Conservation (phyloP, 2,888 invertebrate genomes). For the Heliconius hortense region DNA sequence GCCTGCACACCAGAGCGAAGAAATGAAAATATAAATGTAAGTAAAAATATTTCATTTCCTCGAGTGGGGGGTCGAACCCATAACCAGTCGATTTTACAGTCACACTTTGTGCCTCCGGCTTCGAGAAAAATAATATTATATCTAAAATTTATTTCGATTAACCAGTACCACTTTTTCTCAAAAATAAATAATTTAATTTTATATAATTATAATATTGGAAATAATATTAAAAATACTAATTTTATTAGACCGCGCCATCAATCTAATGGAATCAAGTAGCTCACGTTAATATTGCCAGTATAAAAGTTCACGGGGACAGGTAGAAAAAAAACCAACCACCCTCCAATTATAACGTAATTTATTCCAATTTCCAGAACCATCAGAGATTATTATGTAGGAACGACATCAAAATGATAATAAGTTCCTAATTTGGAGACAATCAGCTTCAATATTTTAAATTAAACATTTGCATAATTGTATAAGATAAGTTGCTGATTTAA, state of each 20-base stretch:
- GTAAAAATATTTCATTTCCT: too few species aligned
- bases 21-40: too few species aligned
- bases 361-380: constrained; percentile 33
- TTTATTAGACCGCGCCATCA: neutral
- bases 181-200: neutral
- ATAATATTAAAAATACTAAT: constrained; percentile 1
- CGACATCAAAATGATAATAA: constrained; percentile 35
- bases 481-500: neutral
- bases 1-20: too few species aligned
- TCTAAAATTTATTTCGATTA: too few species aligned
- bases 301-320: constrained; percentile 16
- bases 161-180: neutral
- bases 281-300: constrained; percentile 13
- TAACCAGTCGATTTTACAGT: too few species aligned
- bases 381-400: constrained; percentile 31
- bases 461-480: constrained; percentile 24
- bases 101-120: too few species aligned
- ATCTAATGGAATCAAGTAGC: constrained; percentile 20
- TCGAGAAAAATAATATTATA: too few species aligned
- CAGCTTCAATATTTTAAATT: constrained; percentile 31
- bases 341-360: constrained; percentile 29
- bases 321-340: constrained; percentile 5
- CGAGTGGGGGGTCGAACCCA: too few species aligned
- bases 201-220: neutral
- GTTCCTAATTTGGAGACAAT: constrained; percentile 35